Evolutionary conservation across 64 coral and sea anemone species (phyloP).

Genomic region (Acropora tenuis): DNA sequence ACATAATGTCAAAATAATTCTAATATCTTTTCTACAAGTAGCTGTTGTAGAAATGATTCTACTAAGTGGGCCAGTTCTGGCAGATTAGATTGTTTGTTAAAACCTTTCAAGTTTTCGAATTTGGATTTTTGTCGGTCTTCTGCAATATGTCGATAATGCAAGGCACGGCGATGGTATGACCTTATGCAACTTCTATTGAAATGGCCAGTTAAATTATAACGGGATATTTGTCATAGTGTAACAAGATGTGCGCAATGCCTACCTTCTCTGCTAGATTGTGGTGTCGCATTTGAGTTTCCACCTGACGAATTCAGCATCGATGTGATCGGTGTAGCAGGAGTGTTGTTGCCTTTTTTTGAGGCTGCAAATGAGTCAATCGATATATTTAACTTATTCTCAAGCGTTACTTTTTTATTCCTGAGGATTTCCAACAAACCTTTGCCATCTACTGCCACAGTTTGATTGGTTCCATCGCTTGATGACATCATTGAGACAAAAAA

Average conservation of each 20-base stretch:
- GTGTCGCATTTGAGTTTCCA: slow-evolving; percentile 27
- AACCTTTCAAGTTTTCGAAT: too few species aligned
- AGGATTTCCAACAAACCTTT: slow-evolving; percentile 58
- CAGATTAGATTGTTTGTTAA: too few species aligned
- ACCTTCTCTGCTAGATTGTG: slow-evolving; percentile 14
- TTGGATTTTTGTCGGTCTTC: too few species aligned
- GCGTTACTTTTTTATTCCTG: slow-evolving; percentile 39
- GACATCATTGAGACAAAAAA: slow-evolving; percentile 68
- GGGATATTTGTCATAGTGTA: background rate
- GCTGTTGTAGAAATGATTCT: background rate
- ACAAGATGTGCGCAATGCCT: background rate
- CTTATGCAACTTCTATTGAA: background rate
- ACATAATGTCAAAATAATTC: background rate
- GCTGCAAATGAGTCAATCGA: slow-evolving; percentile 64
- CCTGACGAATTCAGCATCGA: slow-evolving; percentile 23
- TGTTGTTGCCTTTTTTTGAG: slow-evolving; percentile 6
- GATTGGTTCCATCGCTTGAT: slow-evolving; percentile 44
- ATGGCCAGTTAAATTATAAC: background rate
- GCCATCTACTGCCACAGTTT: slow-evolving; percentile 58
- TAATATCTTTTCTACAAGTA: background rate
- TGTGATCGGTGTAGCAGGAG: background rate
- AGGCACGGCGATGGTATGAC: background rate
- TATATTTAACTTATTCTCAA: slow-evolving; percentile 71
- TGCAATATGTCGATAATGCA: too few species aligned
- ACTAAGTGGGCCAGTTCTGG: background rate